Percentiles rank a stretch among this genome's conserved stretches.
phyloP scores from a whole-genome alignment of 2,797 vertebrate species.

The Phrynocephalus vlangalii region DNA sequence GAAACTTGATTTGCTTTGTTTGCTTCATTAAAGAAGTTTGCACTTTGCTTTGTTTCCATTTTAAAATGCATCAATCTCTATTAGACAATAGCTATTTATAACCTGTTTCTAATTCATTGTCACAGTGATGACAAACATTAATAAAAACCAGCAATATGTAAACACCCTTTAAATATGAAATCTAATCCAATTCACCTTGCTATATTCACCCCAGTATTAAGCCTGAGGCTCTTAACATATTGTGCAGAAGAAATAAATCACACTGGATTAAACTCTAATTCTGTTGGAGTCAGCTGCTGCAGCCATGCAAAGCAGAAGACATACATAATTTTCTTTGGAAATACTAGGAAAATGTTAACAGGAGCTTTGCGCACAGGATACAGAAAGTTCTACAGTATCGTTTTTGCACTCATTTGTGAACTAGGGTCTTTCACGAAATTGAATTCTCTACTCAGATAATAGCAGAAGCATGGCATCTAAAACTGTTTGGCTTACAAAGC shows the following conservation, averaged over 20 bases:
- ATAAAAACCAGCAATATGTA: background rate
- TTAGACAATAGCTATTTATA: background rate
- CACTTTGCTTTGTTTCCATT: background rate
- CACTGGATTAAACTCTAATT: slow-evolving; percentile 30
- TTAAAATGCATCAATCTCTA: background rate
- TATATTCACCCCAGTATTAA: slow-evolving; percentile 5
- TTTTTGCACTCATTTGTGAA: background rate
- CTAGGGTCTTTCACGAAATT: background rate
- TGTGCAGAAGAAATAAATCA: slow-evolving; percentile 36
- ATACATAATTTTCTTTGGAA: slow-evolving; percentile 14
- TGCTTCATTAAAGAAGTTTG: background rate
- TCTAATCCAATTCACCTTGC: slow-evolving; percentile 19
- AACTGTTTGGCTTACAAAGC: too few species aligned
- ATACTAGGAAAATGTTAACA: slow-evolving; percentile 25
- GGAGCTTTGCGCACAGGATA: background rate
- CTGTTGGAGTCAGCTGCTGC: background rate
- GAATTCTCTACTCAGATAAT: background rate
- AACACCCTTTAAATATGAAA: slow-evolving; percentile 4
- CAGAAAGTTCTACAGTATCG: background rate
- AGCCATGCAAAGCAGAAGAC: slow-evolving; percentile 2
- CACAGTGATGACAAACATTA: slow-evolving; percentile 4
- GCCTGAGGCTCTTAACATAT: slow-evolving; percentile 28
- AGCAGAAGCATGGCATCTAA: background rate
- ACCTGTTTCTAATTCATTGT: background rate
- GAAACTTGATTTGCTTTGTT: background rate